A percentile compares a stretch with the other conserved stretches of the same genome.
phyloP scores from a whole-genome alignment of 2,888 invertebrate genomes.

The Tetheella fluctuosa region DNA sequence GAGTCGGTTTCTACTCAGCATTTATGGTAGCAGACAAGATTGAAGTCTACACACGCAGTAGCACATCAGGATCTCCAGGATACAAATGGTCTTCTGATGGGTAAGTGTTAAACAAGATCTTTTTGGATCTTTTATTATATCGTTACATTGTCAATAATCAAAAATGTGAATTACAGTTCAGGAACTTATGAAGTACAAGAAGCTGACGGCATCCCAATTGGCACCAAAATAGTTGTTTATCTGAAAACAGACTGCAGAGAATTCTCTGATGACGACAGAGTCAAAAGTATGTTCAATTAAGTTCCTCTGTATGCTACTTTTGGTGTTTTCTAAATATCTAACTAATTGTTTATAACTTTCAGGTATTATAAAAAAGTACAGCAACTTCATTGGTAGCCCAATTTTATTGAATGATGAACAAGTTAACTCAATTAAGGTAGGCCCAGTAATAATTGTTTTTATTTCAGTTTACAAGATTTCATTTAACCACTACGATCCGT shows the following conservation, averaged over 20 bases:
- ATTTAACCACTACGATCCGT: too few relatives aligned
- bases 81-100: conserved; percentile 97
- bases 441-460: conserved; percentile 16
- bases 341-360: conserved; percentile 47
- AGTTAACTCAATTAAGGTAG: conserved; percentile 93
- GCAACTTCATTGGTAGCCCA: conserved; percentile 98
- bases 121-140: conserved; percentile 10
- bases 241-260: conserved; percentile 94
- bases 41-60: conserved; percentile 94
- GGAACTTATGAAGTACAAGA: conserved; percentile 95
- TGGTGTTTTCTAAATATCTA: conserved; percentile 6
- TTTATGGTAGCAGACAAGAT: conserved; percentile 99
- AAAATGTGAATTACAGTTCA: conserved; percentile 79
- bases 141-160: neutral
- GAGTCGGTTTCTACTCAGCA: conserved; percentile 98
- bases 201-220: conserved; percentile 92
- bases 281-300: conserved; percentile 84
- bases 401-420: conserved; percentile 95
- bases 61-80: conserved; percentile 86
- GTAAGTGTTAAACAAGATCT: conserved; percentile 68
- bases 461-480: neutral
- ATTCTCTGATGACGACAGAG: conserved; percentile 93
- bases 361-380: conserved; percentile 97
- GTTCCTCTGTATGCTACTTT: conserved; percentile 5
- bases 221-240: conserved; percentile 96